A percentile compares a stretch with the other conserved stretches of the same genome.
Conservation (phyloP, 2,797 vertebrate genomes). For the Pseudopleuronectes americanus region DNA sequence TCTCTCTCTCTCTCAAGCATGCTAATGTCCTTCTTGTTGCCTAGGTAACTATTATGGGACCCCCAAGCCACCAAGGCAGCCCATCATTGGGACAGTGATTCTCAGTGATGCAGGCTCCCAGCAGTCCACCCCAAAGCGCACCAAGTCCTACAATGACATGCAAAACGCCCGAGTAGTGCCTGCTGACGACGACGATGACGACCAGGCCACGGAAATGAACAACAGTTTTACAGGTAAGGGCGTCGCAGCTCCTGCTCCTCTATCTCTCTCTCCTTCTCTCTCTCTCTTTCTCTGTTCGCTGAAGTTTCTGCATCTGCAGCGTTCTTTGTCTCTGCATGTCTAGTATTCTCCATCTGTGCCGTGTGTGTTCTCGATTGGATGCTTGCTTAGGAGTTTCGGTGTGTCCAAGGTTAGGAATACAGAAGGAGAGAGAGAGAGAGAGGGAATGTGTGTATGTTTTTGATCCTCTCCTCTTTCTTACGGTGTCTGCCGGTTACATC, state of each 20-base stretch:
- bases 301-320: conserved; percentile 35
- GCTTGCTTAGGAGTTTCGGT: conserved; percentile 1
- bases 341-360: conserved; percentile 58
- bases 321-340: conserved; percentile 15
- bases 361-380: conserved; percentile 17
- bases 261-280: conserved; percentile 1
- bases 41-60: conserved; percentile 99
- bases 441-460: conserved; percentile 46
- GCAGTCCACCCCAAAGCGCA: conserved; percentile 94
- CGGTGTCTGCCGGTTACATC: conserved; percentile 79
- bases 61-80: conserved; percentile 96
- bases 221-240: conserved; percentile 97
- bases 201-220: conserved; percentile 98
- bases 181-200: conserved; percentile 88
- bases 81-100: conserved; percentile 96
- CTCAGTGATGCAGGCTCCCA: conserved; percentile 93
- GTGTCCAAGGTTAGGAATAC: conserved; percentile 28
- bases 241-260: conserved; percentile 18
- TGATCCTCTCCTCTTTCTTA: conserved; percentile 50
- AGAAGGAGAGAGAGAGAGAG: conserved; percentile 32
- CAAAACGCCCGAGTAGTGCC: conserved; percentile 97
- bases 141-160: conserved; percentile 99
- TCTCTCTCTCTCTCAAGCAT: conserved; percentile 84
- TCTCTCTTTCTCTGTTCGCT: not conserved
- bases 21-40: conserved; percentile 91